Evolutionary conservation across 2,888 invertebrate genomes (phyloP).

Genomic region (Automeris io): DNA sequence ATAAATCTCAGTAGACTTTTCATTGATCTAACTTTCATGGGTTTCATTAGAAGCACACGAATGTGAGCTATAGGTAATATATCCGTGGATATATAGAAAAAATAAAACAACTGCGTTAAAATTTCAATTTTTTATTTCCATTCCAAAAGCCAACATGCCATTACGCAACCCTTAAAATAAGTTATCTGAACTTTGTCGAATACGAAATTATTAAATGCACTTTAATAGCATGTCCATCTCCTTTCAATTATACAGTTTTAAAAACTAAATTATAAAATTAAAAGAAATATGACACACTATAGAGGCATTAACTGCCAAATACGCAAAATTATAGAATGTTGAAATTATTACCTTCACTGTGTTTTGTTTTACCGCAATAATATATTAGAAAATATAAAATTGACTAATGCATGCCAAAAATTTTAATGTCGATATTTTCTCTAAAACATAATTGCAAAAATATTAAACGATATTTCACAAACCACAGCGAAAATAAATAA

Average conservation of each 20-base stretch:
- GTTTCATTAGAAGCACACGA: too few relatives aligned
- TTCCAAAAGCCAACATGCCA: conserved; percentile 70
- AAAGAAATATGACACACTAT: conserved; percentile 73
- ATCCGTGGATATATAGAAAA: conserved; percentile 11
- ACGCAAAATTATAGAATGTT: conserved; percentile 39
- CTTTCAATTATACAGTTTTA: conserved; percentile 44
- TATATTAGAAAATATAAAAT: too few relatives aligned
- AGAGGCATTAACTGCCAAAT: conserved; percentile 44
- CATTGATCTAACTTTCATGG: too few relatives aligned
- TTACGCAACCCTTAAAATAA: conserved; percentile 48
- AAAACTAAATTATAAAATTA: conserved; percentile 50
- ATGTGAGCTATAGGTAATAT: too few relatives aligned
- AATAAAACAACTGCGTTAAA: conserved; percentile 19
- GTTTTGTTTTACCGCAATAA: conserved; percentile 23
- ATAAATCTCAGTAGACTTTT: too few relatives aligned
- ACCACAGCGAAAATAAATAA: conserved; percentile 48
- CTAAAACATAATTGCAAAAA: too few relatives aligned
- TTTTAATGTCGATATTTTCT: too few relatives aligned
- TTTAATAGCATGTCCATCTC: conserved; percentile 56
- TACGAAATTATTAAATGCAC: conserved; percentile 62
- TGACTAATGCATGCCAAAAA: too few relatives aligned
- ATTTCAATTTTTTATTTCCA: conserved; percentile 56
- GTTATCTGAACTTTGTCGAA: conserved; percentile 38
- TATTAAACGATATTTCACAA: too few relatives aligned
- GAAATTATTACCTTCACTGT: conserved; percentile 39